A percentile compares a stretch with the other conserved stretches of the same genome.
Evolutionary conservation across 2,888 invertebrate genomes (phyloP).

Genomic region (Shargacucullia verbasci): DNA sequence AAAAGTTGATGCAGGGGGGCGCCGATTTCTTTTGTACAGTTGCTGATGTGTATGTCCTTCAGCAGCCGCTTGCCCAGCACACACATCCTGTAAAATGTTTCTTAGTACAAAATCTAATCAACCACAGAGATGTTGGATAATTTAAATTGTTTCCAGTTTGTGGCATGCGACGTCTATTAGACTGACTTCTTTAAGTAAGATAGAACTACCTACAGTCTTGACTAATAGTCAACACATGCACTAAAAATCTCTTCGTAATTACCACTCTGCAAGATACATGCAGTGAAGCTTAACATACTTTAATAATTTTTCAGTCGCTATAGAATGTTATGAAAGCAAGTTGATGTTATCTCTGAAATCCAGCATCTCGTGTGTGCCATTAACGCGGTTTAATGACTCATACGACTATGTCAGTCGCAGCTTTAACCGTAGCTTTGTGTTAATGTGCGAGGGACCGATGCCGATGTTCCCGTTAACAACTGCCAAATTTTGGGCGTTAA

Average conservation of each 20-base stretch:
- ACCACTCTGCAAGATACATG: conserved; percentile 10
- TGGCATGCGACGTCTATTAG: no score
- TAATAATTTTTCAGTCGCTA: conserved; percentile 28
- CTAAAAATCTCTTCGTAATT: conserved; percentile 1
- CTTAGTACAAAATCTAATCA: neutral
- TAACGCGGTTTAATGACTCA: conserved; percentile 44
- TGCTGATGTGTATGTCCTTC: conserved; percentile 92
- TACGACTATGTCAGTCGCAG: conserved; percentile 32
- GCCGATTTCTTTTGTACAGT: conserved; percentile 93
- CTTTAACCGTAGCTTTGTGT: conserved; percentile 10
- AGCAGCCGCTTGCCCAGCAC: conserved; percentile 97
- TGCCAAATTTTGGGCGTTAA: conserved; percentile 36
- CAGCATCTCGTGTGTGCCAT: conserved; percentile 44
- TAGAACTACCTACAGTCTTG: no score
- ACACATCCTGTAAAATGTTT: conserved; percentile 93
- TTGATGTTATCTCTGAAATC: conserved; percentile 48
- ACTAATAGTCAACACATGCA: no score
- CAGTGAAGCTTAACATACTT: conserved; percentile 20
- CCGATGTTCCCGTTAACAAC: conserved; percentile 30
- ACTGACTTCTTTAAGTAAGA: no score
- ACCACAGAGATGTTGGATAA: neutral
- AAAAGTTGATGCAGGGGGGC: conserved; percentile 92
- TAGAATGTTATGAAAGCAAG: conserved; percentile 40
- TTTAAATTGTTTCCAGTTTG: no score
- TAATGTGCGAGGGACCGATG: conserved; percentile 28